Conservation (phyloP, 2,888 invertebrate species). For the Cataglyphis livida region DNA sequence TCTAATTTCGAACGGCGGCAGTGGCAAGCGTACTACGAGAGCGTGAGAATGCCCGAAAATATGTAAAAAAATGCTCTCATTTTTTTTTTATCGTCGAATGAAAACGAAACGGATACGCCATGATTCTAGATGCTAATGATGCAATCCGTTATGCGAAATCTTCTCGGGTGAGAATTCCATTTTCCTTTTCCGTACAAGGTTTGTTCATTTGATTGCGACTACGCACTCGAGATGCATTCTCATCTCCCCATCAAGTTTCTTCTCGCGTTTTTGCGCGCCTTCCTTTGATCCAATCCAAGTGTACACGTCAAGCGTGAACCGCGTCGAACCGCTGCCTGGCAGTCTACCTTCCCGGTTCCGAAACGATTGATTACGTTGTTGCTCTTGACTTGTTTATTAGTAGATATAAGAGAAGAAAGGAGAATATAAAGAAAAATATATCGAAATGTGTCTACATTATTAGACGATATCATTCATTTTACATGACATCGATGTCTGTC, state of each 20-base stretch:
- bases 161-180: not conserved
- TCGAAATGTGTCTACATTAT: not conserved
- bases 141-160: not conserved
- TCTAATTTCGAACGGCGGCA: slow-evolving; percentile 75
- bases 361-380: slow-evolving; percentile 27
- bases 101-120: slow-evolving; percentile 54
- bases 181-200: not conserved
- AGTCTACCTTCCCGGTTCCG: not conserved
- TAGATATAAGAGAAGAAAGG: not conserved
- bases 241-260: not conserved
- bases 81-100: slow-evolving; percentile 74
- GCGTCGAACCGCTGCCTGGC: not conserved
- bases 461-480: not conserved
- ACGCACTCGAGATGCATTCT: not conserved
- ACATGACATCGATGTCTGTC: slow-evolving; percentile 12
- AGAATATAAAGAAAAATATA: not conserved
- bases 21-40: slow-evolving; percentile 30
- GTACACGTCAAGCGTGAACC: not conserved
- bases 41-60: slow-evolving; percentile 16
- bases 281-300: not conserved
- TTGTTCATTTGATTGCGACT: not conserved
- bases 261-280: slow-evolving; percentile 11
- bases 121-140: slow-evolving; percentile 5
- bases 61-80: not conserved
- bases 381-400: not conserved